Conservation (phyloP, 2,113 vertebrate species). For the Pungitius pungitius region DNA sequence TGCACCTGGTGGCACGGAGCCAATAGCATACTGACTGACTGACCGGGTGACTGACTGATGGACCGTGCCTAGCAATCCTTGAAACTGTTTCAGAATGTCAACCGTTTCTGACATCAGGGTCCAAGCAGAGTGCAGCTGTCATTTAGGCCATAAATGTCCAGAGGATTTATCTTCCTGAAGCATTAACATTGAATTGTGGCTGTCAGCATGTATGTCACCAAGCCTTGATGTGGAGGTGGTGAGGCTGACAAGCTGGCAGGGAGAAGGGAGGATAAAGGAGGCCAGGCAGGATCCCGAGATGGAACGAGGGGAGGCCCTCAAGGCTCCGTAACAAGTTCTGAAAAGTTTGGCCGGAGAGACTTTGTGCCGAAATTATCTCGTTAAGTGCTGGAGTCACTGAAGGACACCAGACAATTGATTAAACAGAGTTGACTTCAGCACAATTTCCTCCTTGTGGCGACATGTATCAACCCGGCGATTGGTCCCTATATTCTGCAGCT, state of each 20-base stretch:
- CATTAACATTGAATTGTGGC: slow-evolving; percentile 60
- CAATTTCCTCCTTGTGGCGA: slow-evolving; percentile 82
- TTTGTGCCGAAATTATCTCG: slow-evolving; percentile 52
- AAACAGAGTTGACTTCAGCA: slow-evolving; percentile 87
- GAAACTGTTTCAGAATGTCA: slow-evolving; percentile 27
- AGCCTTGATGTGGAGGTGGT: slow-evolving; percentile 47
- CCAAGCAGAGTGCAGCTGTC: slow-evolving; percentile 69
- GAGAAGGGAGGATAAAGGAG: slow-evolving; percentile 16
- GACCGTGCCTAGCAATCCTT: slow-evolving; percentile 17
- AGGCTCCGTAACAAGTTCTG: slow-evolving; percentile 57
- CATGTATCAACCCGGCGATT: slow-evolving; percentile 69
- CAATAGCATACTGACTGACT: slow-evolving; percentile 29
- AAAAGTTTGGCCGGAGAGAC: slow-evolving; percentile 43
- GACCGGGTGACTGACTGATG: slow-evolving; percentile 19
- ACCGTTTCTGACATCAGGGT: slow-evolving; percentile 33
- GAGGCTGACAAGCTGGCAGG: slow-evolving; percentile 29
- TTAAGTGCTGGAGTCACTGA: slow-evolving; percentile 64
- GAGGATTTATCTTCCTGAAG: slow-evolving; percentile 53
- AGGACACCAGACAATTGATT: slow-evolving; percentile 79
- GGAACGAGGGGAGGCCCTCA: slow-evolving; percentile 26
- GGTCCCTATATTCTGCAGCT: slow-evolving; percentile 73
- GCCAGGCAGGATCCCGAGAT: background rate
- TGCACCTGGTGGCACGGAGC: slow-evolving; percentile 38
- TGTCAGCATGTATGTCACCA: slow-evolving; percentile 55
- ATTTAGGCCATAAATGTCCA: slow-evolving; percentile 57